Evolutionary conservation across 2,113 vertebrate species (phyloP).

Genomic region (Lonchura striata): DNA sequence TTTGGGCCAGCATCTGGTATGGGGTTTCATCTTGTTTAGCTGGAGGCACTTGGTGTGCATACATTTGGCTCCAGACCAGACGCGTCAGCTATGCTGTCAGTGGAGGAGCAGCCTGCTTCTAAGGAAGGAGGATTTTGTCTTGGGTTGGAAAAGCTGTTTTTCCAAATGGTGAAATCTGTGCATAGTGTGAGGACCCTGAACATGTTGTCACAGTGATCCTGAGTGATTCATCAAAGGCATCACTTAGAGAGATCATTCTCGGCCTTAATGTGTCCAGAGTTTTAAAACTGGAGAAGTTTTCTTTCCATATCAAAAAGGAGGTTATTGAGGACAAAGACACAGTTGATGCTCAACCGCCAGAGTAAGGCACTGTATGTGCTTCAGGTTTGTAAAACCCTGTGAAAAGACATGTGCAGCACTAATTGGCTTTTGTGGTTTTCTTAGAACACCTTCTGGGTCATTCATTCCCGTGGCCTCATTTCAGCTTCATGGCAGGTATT

Average conservation of each 20-base stretch:
- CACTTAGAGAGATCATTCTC: not conserved
- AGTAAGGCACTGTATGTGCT: not conserved
- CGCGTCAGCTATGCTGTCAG: not conserved
- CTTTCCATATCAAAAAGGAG: not conserved
- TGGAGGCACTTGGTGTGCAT: not conserved
- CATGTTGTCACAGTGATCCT: not conserved
- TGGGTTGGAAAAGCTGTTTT: not conserved
- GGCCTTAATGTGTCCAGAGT: not conserved
- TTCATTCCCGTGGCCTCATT: not conserved
- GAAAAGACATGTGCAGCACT: not conserved
- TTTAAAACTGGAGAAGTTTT: not conserved
- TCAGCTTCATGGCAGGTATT: not conserved
- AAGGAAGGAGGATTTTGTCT: not conserved
- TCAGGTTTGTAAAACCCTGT: not conserved
- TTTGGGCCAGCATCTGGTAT: not conserved
- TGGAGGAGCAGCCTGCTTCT: not conserved
- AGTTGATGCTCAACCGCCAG: not conserved
- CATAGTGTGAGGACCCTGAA: not conserved
- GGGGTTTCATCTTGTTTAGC: not conserved
- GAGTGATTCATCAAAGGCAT: not conserved
- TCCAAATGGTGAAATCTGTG: not conserved
- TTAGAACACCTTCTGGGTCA: not conserved
- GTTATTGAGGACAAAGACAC: not conserved
- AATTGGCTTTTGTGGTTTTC: conserved; percentile 16
- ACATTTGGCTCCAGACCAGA: not conserved